Evolutionary conservation across 2,113 vertebrate species (phyloP), one percentile per base, ranked within the genome.

Genomic region (Pycnonotus jocosus): DNA sequence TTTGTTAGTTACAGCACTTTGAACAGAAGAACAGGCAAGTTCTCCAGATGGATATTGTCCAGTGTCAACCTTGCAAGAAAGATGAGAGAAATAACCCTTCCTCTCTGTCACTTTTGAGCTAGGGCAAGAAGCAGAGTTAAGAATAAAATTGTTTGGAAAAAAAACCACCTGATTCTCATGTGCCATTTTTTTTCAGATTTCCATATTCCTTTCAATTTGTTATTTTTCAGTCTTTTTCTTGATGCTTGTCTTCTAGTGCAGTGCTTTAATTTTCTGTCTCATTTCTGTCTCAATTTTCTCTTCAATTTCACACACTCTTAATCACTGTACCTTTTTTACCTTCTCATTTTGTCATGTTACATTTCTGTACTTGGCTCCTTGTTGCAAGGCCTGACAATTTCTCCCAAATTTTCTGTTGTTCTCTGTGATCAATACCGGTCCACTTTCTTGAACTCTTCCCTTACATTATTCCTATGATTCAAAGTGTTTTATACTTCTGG

Each of bases 61-160:
- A 35, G 15, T 73, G 58, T 14, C 8, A 30, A 1, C 1, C 23
- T 38, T 44, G 19, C 7, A 77, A 70, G 23, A 40, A 58, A 35
- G 10, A 61, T 14, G 45, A 38, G 7, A 86, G 8, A 45, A 76
- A 73, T 45, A 72, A 7, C 7, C 5, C 6, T 57, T 90, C 7
- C 17, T 65, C 42, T 81, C 18, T 70, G 73, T 17, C 16, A 50
- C 7, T 70, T 81, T 57, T 54, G 12, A 54, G 3, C 14, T 37
- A 61, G 42, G 10, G 33, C 9, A 57, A 64, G 19, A 57, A 64
- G 16, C 3, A 37, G 2, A 53, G 3, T 28, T 31, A 69, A 57
- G 10, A 58, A 61, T 14, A 66, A 50, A 64, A 61, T 35, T 1
- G 0, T 11, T 6, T 21, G 31, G 4, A 7, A 16, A 58, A 71